Evolutionary conservation across 35 echinoderm and acorn worm genomes (phyloP), one percentile per base, ranked within the genome.

Genomic region (Heliocidaris tuberculata): DNA sequence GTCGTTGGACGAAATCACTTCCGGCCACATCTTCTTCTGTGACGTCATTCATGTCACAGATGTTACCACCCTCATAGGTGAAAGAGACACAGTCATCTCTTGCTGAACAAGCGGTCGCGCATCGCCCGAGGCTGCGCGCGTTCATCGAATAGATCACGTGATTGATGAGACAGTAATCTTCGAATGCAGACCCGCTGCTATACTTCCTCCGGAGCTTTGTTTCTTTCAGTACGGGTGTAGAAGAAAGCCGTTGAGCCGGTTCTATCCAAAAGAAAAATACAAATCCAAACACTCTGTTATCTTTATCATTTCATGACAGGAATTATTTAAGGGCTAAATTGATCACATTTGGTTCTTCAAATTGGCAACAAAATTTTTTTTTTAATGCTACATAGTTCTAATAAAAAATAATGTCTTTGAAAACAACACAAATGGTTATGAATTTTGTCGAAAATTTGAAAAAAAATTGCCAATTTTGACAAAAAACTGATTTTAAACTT

Each of bases 1-100:
- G 65, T 78, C 65, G 65, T 78, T 78, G 21, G 65, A 78, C 65
- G 21, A 78, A 78, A 78, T 78, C 65, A 78, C 65, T 78, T n/a
- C 21, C 65, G 7, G 65, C 21, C 8, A 78, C 65, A 7, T 78
- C 65, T 78, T 21, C 65, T 24, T 78, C 21, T 78, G 65, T 78
- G 65, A 78, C 65, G 21, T 78, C 65, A 78, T 78, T 27, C 65
- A 78, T 78, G 21, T 78, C 65, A 78, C 65, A 78, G 65, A 78
- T n/a, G 65, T 19, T 24, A 78, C 65, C 65, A 7, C 4, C 65
- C 19, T 78, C 21, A 27, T 78, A 78, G 65, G 65, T 78, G 21
- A 78, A n/a, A 24, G 65, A 78, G 65, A 78, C 6, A 78, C 65
- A 78, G 27, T 19, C 65, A 27, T 78, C 21, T n/a, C 27, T 78